Evolutionary conservation across 2,113 vertebrate species (phyloP), one percentile per base, ranked within the genome.

Genomic region (Notothenia coriiceps): DNA sequence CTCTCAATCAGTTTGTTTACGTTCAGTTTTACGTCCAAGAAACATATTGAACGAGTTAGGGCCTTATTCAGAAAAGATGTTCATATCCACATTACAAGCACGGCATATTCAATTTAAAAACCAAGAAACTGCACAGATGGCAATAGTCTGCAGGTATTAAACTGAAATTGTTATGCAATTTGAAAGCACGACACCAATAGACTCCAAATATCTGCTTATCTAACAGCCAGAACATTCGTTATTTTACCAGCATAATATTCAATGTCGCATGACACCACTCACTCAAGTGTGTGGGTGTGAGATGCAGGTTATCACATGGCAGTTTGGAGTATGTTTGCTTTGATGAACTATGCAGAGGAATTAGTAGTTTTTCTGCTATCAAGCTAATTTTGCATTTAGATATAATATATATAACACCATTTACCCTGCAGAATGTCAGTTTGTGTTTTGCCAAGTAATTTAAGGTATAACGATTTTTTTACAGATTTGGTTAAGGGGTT

Each of bases 1-100:
- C 29, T 56, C 50, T 68, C 59, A 79, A 56, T 70, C 50, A 15
- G 18, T n/a, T 13, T 35, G 61, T 79, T 87, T 69, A 71, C 60
- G 71, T 22, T 68, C 0, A 67, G 72, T 40, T 40, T 1, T 43
- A 20, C 13, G 77, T 70, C 7, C 50, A 70, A 47, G 14, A 63
- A 44, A 68, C 54, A 33, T 2, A 25, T 18, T 12, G 11, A 49
- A 70, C 22, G n/a, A 50, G 2, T 40, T 20, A 3, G 15, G 18
- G 0, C 63, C 33, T 40, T 40, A 40, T 40, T 40, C 35, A 40
- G 35, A 56, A 67, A 61, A 52, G n/a, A 11, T n/a, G 8, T 56
- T 66, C 61, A 60, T 18, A 54, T 68, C 25, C 44, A 63, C 51
- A 72, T 59, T 56, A 54, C 62, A 46, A 14, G 6, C 15, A 13